Evolutionary conservation across 2,113 vertebrate genomes (phyloP).

Genomic region (Ramphastos sulfuratus): DNA sequence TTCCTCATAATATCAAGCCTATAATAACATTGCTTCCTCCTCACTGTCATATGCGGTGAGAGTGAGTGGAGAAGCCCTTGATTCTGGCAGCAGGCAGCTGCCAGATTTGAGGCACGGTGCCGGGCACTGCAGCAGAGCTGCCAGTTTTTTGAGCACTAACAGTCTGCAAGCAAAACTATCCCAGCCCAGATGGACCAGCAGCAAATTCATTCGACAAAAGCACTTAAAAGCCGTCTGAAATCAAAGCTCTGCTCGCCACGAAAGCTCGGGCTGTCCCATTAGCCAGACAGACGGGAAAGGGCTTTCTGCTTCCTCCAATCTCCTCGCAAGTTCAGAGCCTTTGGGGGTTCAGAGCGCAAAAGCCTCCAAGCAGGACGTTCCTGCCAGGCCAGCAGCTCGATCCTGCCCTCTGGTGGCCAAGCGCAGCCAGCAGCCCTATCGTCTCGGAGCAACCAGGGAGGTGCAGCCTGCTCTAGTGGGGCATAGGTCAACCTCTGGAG

Average conservation of each 20-base stretch:
- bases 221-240: not conserved
- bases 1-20: too few relatives aligned
- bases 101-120: rapidly evolving
- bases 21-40: not conserved
- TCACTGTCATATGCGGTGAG: not conserved
- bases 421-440: rapidly evolving
- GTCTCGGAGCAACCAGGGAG: rapidly evolving
- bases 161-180: not conserved
- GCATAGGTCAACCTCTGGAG: not conserved
- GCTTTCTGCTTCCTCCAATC: not conserved
- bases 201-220: not conserved
- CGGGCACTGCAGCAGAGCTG: not conserved
- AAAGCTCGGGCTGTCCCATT: not conserved
- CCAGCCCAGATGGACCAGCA: rapidly evolving
- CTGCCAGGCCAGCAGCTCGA: slow-evolving; percentile 15
- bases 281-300: not conserved
- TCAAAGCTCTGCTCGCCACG: not conserved
- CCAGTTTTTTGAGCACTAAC: not conserved
- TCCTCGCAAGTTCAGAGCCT: not conserved
- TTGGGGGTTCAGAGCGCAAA: rapidly evolving
- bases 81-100: not conserved
- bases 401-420: slow-evolving; percentile 56
- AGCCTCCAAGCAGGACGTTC: rapidly evolving
- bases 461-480: not conserved
- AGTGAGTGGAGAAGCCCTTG: not conserved